phyloP scores from a whole-genome alignment of 1,140 invertebrate genomes.

The Meloidogyne hapla region DNA sequence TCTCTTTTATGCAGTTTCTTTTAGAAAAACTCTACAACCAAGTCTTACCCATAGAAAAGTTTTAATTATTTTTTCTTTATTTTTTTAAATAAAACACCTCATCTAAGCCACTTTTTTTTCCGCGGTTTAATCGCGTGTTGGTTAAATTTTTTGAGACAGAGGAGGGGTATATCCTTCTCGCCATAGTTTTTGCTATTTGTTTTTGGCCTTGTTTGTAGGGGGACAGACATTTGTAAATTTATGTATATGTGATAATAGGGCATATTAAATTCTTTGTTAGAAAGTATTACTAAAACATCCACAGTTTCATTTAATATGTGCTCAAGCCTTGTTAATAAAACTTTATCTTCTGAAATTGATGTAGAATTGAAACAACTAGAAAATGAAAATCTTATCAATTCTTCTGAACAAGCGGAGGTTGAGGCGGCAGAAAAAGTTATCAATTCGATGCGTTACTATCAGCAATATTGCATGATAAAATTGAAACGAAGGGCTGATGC shows the following conservation, averaged over 20 bases:
- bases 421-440: conserved; percentile 40
- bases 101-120: not conserved
- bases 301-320: too few species aligned
- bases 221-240: too few species aligned
- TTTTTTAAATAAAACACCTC: not conserved
- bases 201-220: too few species aligned
- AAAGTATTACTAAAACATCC: too few species aligned
- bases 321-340: too few species aligned
- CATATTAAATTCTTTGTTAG: too few species aligned
- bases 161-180: conserved; percentile 1
- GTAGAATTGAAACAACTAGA: not conserved
- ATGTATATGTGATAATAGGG: too few species aligned
- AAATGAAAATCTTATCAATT: not conserved
- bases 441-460: conserved; percentile 33
- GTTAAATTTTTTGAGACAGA: conserved; percentile 6
- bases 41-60: not conserved
- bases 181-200: too few species aligned
- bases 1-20: not conserved
- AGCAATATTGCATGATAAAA: conserved; percentile 28
- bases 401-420: conserved; percentile 14
- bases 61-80: not conserved
- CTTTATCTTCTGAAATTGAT: not conserved
- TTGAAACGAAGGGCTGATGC: conserved; percentile 23
- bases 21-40: not conserved
- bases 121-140: not conserved